Evolutionary conservation across 2,113 vertebrate genomes (phyloP), one percentile per base, ranked within the genome.

Genomic region (Pimephales promelas): DNA sequence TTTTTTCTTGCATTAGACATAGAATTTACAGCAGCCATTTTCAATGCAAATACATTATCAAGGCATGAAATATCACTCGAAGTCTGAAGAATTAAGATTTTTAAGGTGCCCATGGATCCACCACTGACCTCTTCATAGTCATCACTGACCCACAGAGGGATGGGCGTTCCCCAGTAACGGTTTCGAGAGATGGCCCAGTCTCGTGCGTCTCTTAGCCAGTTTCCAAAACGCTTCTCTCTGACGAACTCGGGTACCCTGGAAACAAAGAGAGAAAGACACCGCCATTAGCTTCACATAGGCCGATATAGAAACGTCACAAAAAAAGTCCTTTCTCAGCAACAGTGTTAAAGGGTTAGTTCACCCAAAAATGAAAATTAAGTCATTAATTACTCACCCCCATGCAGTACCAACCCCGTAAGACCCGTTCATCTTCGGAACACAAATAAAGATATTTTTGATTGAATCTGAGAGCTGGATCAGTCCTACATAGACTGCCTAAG

Each of bases 101-200:
- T 52, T 40, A 14, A 73, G 9, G 56, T 7, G n/a, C 43, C 8
- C 81, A 10, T 73, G 34, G 36, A 36, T 14, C 28, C 84, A 76
- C 70, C 79, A 79, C 92, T 92, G 79, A 99, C 98, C 97, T 99
- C 98, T 85, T 99, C 95, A 52, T 94, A 95, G 91, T 99, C 98
- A 0, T 96, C 94, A 4, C 97, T 99, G 95, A 97, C 96, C 98
- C 98, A 99, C 82, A 99, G 88, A 0, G 98, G 98, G 86, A 99
- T 98, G 0, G 98, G 98, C 0, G 98, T 99, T 4, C 98, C 98
- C 97, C 98, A 99, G 92, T 98, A 99, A 20, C 98, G 95, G 92
- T 98, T 99, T 83, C 98, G 95, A 8, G 98, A 99, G 89, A 99
- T 90, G 5, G 98, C 97, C 98, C 98, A 99, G 85, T 99, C 97